Evolutionary conservation across 2,113 vertebrate species (phyloP), one percentile per base, ranked within the genome.

Genomic region (Microcebus jonahi): DNA sequence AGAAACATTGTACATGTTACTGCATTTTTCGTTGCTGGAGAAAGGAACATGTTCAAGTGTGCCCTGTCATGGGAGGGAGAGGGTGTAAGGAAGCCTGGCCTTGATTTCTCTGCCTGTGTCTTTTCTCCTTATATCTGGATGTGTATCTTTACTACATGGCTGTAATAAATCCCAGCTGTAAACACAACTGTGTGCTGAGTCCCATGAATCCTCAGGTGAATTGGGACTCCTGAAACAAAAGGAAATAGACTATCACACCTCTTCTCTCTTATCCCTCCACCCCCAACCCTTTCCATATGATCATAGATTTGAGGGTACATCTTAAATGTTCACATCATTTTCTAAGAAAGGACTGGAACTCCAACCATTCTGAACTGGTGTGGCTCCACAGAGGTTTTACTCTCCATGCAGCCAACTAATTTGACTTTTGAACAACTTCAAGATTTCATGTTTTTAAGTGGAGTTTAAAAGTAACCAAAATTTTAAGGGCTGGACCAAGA

Each of bases 301-400:
- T 67, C 45, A 77, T 59, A 83, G 36, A 92, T 97, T 79, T n/a
- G 12, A 77, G 45, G 79, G 39, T 39, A 80, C 61, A 71, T 93
- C 34, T 85, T 34, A 90, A 92, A 77, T 25, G 87, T 3, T 21
- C 14, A 61, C 10, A 17, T 57, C 15, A 17, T 84, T 92, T 90
- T 53, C 79, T 90, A 88, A 65, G 36, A 65, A 89, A 88, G 21
- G 15, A 36, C 71, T 59, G 6, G 50, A 59, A 63, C 18, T 31
- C 21, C 36, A 53, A 2, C 34, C 39, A 5, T 34, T 86, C 34
- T 53, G 21, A 65, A 59, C n/a, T 34, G 21, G 12, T 83, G 1
- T 71, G 73, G 8, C 42, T 73, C 13, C 25, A 36, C 11, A 50
- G 55, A 88, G 63, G n/a, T 34, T 77, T 53, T 25, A 39, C 34